phyloP scores from a whole-genome alignment of 2,797 vertebrate genomes.

The Momotus momota region DNA sequence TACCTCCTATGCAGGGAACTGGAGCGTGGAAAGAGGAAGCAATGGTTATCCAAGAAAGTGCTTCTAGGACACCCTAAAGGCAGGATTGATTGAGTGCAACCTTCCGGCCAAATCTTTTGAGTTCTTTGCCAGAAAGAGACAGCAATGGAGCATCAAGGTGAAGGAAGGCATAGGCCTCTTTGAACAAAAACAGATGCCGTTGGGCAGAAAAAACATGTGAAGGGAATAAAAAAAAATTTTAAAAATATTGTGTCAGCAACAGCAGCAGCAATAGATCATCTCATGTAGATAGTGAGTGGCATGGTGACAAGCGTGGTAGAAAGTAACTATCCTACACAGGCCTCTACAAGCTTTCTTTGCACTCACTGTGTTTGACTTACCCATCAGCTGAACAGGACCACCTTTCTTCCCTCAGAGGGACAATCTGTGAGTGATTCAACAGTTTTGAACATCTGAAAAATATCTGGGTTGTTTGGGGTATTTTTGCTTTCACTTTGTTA shows the following conservation, averaged over 20 bases:
- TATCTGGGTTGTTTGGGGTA: neutral
- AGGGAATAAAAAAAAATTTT: too few species aligned
- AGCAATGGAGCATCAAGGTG: constrained; percentile 61
- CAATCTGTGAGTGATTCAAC: neutral
- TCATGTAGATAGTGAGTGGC: constrained; percentile 9
- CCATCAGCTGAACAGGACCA: neutral
- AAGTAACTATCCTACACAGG: neutral
- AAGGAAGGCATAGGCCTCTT: constrained; percentile 48
- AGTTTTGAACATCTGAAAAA: neutral
- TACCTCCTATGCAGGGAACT: constrained; percentile 44
- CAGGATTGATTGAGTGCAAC: constrained; percentile 72
- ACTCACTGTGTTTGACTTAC: constrained; percentile 1
- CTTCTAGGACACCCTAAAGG: constrained; percentile 68
- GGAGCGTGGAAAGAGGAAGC: constrained; percentile 64
- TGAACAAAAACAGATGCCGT: constrained; percentile 58
- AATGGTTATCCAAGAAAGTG: constrained; percentile 47
- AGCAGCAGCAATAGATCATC: constrained; percentile 43
- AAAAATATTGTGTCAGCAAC: neutral
- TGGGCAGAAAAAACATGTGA: constrained; percentile 14
- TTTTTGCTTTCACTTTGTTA: neutral
- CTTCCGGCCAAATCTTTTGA: constrained; percentile 68
- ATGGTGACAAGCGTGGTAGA: constrained; percentile 32
- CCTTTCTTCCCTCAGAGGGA: neutral
- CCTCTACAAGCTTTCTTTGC: neutral
- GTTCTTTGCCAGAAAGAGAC: constrained; percentile 61